Evolutionary conservation across 1,140 invertebrate species (phyloP), one percentile per base, ranked within the genome.

Genomic region (Halesus radiatus): DNA sequence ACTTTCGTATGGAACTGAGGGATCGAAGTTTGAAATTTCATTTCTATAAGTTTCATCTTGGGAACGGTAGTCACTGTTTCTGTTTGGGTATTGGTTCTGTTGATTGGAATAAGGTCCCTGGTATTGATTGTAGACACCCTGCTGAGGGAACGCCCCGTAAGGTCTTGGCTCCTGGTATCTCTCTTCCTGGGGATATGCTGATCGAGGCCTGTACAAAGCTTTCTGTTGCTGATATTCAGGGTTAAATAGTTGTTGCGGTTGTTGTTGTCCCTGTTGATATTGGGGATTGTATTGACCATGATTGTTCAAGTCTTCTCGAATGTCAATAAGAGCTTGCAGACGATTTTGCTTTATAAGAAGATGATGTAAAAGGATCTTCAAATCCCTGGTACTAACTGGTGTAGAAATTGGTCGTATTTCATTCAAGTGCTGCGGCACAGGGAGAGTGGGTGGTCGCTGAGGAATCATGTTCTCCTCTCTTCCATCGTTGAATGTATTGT

Each of bases 381-480:
- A 88, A 84, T 92, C 91, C 85, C 88, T 89, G 3, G 90, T 91
- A 84, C 90, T 91, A 1, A 92, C 91, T 37, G 91, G 91, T 62
- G 88, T 85, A 72, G 87, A 85, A 80, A 90, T 89, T 3, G 85
- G 85, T 56, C 85, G 81, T 85, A 87, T 85, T 32, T 76, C 64
- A 62, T 89, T 87, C 20, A 85, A 85, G 6, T 85, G 52, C 56
- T 78, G 83, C 7, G 85, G 23, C 62, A 76, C 81, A 29, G 86
- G 85, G 4, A 87, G 84, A 45, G 85, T 86, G 3, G 82, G 81
- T 16, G 76, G 66, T 79, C 77, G 76, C 53, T 81, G 79, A 23
- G 76, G 76, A 62, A 81, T 58, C 15, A 73, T 16, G 32, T 83
- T 83, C 56, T 83, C 77, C 13, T 79, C 60, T 54, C 81, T 80